Evolutionary conservation across 2,113 vertebrate genomes (phyloP), one percentile per base, ranked within the genome.

Genomic region (Bujurquina vittata): DNA sequence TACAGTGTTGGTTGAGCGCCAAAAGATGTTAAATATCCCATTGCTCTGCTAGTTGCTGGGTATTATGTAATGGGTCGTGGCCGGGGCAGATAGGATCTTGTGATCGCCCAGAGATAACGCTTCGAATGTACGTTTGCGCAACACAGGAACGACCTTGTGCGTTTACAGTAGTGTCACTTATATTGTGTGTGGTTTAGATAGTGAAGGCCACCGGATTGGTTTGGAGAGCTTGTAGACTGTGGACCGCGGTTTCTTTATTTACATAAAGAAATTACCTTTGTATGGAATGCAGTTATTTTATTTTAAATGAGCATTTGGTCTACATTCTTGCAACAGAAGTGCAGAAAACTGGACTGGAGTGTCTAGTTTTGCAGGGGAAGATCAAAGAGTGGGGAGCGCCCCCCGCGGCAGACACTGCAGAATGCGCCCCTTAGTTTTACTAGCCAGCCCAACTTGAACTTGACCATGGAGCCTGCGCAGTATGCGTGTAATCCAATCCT

Each of bases 361-460:
- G 84, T 93, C 58, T 88, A 63, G 77, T 85, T 88, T 75, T 91
- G 60, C 77, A 49, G 33, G 75, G 26, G 60, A 52, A 85, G 80
- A 90, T 93, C 90, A 93, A 93, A 92, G 90, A 69, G 37, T 49
- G 75, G 81, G 80, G 86, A 62, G 75, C 76, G 76, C 69, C 80
- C 81, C 85, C 79, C 75, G 23, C 57, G 75, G 88, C 90, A 93
- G 92, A 92, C 92, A 80, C 80, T 88, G 89, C 79, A 90, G 81
- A 91, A 90, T 91, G 89, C 82, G 87, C 88, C 92, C 91, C 81
- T 75, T 75, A 61, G 82, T 94, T 94, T 94, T 94, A 94, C 87
- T 93, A 94, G 93, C 77, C 72, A 90, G 91, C 69, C 77, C 88
- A 95, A 95, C 94, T 95, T 95, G 95, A 95, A 95, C 95, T 95